These are phyloP conservation scores for Geopemphigus sp. DNA, from an alignment of 1,140 invertebrate species.

Conservation along the genomic window DNA sequence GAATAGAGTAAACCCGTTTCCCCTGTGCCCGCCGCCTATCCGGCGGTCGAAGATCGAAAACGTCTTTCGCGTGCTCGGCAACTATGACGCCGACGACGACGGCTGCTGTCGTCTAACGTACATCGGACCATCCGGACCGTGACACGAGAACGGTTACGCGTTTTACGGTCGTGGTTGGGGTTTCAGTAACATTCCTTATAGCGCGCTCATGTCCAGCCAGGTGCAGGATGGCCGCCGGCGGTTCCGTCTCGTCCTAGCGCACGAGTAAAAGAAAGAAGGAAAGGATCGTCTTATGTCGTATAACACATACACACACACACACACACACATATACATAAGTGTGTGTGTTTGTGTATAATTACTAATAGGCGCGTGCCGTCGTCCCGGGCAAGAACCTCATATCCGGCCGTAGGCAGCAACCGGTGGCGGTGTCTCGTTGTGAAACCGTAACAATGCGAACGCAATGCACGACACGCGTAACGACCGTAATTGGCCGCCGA, in stretches of 20 bases:
- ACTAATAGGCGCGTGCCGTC: background rate
- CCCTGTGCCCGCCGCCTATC: too few relatives aligned
- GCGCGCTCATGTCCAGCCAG: slow-evolving; percentile 33
- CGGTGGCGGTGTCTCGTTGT: too few relatives aligned
- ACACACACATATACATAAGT: too few relatives aligned
- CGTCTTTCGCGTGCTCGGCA: slow-evolving; percentile 13
- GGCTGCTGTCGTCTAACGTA: slow-evolving; percentile 26
- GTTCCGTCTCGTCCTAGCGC: slow-evolving; percentile 5
- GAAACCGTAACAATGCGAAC: too few relatives aligned
- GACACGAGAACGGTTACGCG: slow-evolving; percentile 35
- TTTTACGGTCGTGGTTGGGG: too few relatives aligned
- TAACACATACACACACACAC: too few relatives aligned
- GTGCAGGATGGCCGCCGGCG: background rate
- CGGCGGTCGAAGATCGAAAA: background rate
- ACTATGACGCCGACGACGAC: slow-evolving; percentile 2
- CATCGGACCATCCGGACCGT: slow-evolving; percentile 33
- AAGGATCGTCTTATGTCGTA: slow-evolving; percentile 11
- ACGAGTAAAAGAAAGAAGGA: slow-evolving; percentile 4
- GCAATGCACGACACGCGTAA: background rate
- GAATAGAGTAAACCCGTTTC: too few relatives aligned
- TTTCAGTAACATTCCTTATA: too few relatives aligned
- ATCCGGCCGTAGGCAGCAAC: too few relatives aligned
- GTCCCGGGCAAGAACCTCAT: slow-evolving; percentile 39
- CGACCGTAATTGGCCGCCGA: slow-evolving; percentile 31
- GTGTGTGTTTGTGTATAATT: too few relatives aligned